Conservation (phyloP, 1,140 invertebrate species). For the Chrysoperla carnea region DNA sequence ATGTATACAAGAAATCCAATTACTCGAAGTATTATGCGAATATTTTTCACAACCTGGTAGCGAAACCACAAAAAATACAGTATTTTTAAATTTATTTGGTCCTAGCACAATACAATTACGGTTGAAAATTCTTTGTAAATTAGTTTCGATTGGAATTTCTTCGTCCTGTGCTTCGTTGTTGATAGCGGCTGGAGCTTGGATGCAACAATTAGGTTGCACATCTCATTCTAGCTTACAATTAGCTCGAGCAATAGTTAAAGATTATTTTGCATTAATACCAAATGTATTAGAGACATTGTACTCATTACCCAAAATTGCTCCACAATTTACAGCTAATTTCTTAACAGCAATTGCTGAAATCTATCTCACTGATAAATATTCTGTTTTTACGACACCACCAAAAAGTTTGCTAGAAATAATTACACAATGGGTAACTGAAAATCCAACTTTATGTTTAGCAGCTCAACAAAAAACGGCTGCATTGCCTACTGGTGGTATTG, state of each 20-base stretch:
- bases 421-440: slow-evolving; percentile 42
- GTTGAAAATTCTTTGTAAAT: slow-evolving; percentile 51
- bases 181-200: slow-evolving; percentile 62
- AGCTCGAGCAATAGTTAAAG: slow-evolving; percentile 54
- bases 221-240: slow-evolving; percentile 48
- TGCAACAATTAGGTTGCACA: slow-evolving; percentile 67
- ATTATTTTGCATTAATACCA: slow-evolving; percentile 56
- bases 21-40: slow-evolving; percentile 56
- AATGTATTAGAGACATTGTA: slow-evolving; percentile 42
- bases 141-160: slow-evolving; percentile 59
- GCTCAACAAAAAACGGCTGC: slow-evolving; percentile 47
- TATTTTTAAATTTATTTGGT: slow-evolving; percentile 61
- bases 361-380: slow-evolving; percentile 32
- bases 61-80: slow-evolving; percentile 57
- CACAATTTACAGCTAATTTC: slow-evolving; percentile 64
- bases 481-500: slow-evolving; percentile 54
- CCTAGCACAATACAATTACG: slow-evolving; percentile 44
- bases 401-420: slow-evolving; percentile 39
- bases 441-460: slow-evolving; percentile 47
- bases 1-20: slow-evolving; percentile 52
- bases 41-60: slow-evolving; percentile 48
- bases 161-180: slow-evolving; percentile 52
- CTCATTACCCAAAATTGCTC: slow-evolving; percentile 45
- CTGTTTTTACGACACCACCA: slow-evolving; percentile 30
- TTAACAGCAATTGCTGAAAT: slow-evolving; percentile 64